Evolutionary conservation across 2,113 vertebrate species (phyloP).

Genomic region (Leptobrachium leishanense): DNA sequence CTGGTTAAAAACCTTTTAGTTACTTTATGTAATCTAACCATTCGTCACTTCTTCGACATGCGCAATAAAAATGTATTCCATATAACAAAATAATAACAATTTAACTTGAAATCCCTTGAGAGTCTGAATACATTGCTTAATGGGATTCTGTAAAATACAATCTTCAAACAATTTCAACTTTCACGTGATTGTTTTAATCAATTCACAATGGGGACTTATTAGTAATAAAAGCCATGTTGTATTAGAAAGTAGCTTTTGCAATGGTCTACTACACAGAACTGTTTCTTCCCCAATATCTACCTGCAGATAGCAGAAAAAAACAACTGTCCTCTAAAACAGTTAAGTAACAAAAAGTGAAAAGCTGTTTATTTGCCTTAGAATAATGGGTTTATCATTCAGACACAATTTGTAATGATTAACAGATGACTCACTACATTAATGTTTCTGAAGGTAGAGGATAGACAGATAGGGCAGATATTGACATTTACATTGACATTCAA

Average conservation of each 20-base stretch:
- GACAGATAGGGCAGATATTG: no score
- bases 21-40: background rate
- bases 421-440: no score
- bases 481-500: no score
- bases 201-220: conserved; percentile 17
- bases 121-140: conserved; percentile 3
- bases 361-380: no score
- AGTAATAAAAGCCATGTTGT: conserved; percentile 7
- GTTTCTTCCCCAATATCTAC: no score
- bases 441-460: no score
- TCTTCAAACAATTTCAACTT: conserved; percentile 17
- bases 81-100: background rate
- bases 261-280: no score
- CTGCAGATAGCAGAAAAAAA: no score
- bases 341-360: no score
- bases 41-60: background rate
- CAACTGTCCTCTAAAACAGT: no score
- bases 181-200: conserved; percentile 7
- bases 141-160: conserved; percentile 14
- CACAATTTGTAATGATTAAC: no score
- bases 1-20: conserved; percentile 2
- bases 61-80: background rate
- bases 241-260: background rate
- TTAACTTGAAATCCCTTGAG: background rate
- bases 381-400: no score